These are phyloP conservation scores for Actinia equina DNA, from an alignment of 64 coral and sea anemone species.

Conservation along the genomic window DNA sequence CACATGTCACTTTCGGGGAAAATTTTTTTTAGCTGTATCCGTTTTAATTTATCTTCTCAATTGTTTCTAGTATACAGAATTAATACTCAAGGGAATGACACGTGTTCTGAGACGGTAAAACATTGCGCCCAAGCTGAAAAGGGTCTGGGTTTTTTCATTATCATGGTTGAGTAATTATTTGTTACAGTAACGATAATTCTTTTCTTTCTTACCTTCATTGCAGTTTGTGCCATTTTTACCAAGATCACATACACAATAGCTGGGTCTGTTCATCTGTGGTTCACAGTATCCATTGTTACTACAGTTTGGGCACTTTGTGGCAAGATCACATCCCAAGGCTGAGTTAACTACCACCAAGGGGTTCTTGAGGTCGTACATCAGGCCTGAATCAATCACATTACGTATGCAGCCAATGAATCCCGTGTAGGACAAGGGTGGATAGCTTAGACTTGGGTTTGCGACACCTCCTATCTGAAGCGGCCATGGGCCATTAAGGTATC, in stretches of 20 bases:
- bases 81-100: too few relatives aligned
- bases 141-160: too few relatives aligned
- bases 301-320: constrained; percentile 43
- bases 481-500: constrained; percentile 74
- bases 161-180: too few relatives aligned
- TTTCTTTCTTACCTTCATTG: constrained; percentile 35
- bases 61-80: too few relatives aligned
- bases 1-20: too few relatives aligned
- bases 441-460: constrained; percentile 29
- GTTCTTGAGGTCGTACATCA: constrained; percentile 76
- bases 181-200: too few relatives aligned
- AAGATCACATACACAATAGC: constrained; percentile 76
- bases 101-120: too few relatives aligned
- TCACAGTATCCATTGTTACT: constrained; percentile 78
- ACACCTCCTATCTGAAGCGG: constrained; percentile 86
- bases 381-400: constrained; percentile 59
- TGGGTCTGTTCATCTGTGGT: constrained; percentile 34
- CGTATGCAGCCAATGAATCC: constrained; percentile 85
- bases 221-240: constrained; percentile 64
- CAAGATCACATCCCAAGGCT: constrained; percentile 40
- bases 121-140: too few relatives aligned
- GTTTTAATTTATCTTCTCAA: too few relatives aligned
- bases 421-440: constrained; percentile 60
- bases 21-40: too few relatives aligned
- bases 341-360: constrained; percentile 62